phyloP scores from a whole-genome alignment of 2,888 invertebrate species.

The Tolmerus cingulatus region DNA sequence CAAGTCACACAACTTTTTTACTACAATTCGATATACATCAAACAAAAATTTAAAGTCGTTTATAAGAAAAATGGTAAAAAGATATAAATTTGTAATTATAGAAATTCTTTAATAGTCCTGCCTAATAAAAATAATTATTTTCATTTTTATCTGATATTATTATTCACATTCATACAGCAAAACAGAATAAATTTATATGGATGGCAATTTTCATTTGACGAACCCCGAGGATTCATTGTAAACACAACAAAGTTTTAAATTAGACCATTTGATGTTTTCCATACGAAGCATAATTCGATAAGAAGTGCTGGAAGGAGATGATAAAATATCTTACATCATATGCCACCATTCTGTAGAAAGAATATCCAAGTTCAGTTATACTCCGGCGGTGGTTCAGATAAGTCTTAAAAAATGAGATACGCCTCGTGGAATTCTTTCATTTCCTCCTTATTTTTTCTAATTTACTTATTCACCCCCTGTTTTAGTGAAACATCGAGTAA shows the following conservation, averaged over 20 bases:
- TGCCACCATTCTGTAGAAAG: not conserved
- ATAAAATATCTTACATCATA: slow-evolving; percentile 38
- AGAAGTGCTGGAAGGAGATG: slow-evolving; percentile 23
- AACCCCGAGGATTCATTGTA: not conserved
- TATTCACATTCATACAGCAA: not conserved
- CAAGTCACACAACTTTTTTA: not conserved
- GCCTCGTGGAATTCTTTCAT: not conserved
- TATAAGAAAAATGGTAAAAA: not conserved
- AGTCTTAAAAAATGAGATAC: slow-evolving; percentile 29
- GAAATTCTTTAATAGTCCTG: not conserved
- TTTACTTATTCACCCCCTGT: not conserved
- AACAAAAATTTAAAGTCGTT: not conserved
- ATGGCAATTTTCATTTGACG: not conserved
- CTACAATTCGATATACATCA: not conserved
- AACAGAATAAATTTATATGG: not conserved
- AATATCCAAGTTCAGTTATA: slow-evolving; percentile 9
- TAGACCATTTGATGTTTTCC: slow-evolving; percentile 16
- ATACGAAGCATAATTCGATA: slow-evolving; percentile 26
- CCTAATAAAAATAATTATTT: not conserved
- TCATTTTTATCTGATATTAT: not conserved
- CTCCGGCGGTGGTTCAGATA: slow-evolving; percentile 12
- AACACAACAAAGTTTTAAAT: slow-evolving; percentile 9
- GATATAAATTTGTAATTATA: not conserved
- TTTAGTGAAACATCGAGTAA: not conserved
- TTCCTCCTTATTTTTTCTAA: slow-evolving; percentile 9